These are phyloP conservation scores for Peromyscus polionotus DNA, from an alignment of 2,113 vertebrate species.

Conservation along the genomic window DNA sequence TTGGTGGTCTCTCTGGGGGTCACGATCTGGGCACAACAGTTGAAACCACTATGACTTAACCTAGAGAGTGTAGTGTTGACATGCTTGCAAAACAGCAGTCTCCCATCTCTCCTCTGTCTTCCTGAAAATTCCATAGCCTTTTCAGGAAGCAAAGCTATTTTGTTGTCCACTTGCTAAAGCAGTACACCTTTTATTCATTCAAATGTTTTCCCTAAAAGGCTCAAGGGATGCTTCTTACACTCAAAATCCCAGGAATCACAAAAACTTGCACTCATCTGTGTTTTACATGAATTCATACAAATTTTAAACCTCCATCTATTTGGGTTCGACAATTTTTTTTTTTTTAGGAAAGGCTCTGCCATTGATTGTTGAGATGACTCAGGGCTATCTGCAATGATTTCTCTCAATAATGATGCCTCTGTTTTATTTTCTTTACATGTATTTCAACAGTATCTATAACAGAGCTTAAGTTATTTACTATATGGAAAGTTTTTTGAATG, in stretches of 20 bases:
- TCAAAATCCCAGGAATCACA: background rate
- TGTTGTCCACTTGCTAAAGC: background rate
- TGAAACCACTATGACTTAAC: background rate
- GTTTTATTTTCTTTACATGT: slow-evolving; percentile 38
- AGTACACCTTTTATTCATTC: slow-evolving; percentile 6
- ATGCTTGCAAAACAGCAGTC: background rate
- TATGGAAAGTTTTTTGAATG: slow-evolving; percentile 9
- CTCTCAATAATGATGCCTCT: background rate
- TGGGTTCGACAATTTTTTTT: slow-evolving; percentile 14
- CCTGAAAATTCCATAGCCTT: background rate
- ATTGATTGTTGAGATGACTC: background rate
- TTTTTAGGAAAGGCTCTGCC: background rate
- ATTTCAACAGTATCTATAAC: slow-evolving; percentile 8
- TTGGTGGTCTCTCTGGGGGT: too few species aligned
- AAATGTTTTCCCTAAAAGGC: background rate
- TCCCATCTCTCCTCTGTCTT: background rate
- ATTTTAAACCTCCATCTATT: background rate
- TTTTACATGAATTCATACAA: background rate
- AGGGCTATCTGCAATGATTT: background rate
- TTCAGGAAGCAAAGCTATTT: background rate
- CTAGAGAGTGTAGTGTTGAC: background rate
- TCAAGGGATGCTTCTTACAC: background rate
- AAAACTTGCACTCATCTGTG: background rate
- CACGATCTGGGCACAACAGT: too few species aligned
- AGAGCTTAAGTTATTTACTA: slow-evolving; percentile 22